phyloP scores from a whole-genome alignment of 2,113 vertebrate genomes.

The Ptychochromis oligacanthus region DNA sequence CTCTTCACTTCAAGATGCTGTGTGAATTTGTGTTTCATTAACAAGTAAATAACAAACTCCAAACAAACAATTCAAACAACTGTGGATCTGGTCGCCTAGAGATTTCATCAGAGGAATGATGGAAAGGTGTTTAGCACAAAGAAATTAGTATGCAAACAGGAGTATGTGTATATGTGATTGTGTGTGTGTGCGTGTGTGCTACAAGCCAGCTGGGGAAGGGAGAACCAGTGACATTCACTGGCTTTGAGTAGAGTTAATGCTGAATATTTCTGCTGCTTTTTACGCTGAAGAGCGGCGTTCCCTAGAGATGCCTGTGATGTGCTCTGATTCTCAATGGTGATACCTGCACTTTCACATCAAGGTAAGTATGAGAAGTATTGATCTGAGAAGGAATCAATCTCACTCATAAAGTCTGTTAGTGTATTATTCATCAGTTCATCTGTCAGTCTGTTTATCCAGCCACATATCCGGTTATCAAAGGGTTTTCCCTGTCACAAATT shows the following conservation, averaged over 20 bases:
- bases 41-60: constrained; percentile 57
- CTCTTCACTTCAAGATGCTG: constrained; percentile 43
- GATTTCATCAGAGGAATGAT: constrained; percentile 55
- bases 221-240: constrained; percentile 53
- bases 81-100: constrained; percentile 37
- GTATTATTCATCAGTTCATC: constrained; percentile 74
- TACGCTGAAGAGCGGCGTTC: constrained; percentile 28
- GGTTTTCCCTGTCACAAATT: constrained; percentile 54
- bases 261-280: constrained; percentile 63
- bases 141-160: constrained; percentile 53
- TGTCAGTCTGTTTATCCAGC: constrained; percentile 58
- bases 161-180: not conserved
- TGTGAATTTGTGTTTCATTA: constrained; percentile 62
- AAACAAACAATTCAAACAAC: constrained; percentile 65
- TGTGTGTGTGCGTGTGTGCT: not conserved
- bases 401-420: constrained; percentile 62
- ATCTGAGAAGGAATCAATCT: constrained; percentile 71
- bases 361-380: constrained; percentile 67
- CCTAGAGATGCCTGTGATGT: constrained; percentile 56
- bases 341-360: constrained; percentile 68
- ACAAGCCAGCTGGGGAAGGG: constrained; percentile 26
- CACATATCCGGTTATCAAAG: constrained; percentile 59
- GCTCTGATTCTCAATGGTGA: constrained; percentile 67
- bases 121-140: constrained; percentile 54
- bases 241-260: constrained; percentile 67